A percentile compares a stretch with the other conserved stretches of the same genome.
Conservation (phyloP, 2,888 invertebrate genomes). For the Hymenopus coronatus region DNA sequence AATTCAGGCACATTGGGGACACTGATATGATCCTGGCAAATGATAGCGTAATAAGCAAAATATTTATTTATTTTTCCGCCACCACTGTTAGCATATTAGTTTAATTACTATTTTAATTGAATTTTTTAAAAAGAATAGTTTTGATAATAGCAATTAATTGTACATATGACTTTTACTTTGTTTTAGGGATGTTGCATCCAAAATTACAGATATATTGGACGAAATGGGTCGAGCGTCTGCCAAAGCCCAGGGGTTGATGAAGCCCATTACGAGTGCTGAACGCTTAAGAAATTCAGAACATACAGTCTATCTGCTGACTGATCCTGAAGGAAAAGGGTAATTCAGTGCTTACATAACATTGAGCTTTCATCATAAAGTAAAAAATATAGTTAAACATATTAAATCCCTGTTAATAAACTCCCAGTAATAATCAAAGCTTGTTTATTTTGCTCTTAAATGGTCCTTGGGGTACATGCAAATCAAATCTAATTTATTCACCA, state of each 20-base stretch:
- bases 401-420: too few species aligned
- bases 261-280: constrained; percentile 69
- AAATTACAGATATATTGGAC: constrained; percentile 64
- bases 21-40: too few species aligned
- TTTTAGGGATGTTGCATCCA: constrained; percentile 59
- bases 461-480: too few species aligned
- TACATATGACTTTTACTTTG: constrained; percentile 18
- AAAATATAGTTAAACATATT: too few species aligned
- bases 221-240: constrained; percentile 71
- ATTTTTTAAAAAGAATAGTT: not conserved
- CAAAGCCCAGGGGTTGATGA: constrained; percentile 67
- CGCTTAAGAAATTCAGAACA: constrained; percentile 62
- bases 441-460: too few species aligned
- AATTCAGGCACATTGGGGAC: too few species aligned
- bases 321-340: constrained; percentile 57
- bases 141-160: not conserved
- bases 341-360: not conserved
- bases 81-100: too few species aligned
- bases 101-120: not conserved
- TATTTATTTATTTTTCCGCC: too few species aligned
- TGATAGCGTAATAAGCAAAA: too few species aligned
- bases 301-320: constrained; percentile 54
- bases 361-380: too few species aligned
- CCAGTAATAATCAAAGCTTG: too few species aligned
- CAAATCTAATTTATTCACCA: too few species aligned